Percentiles rank a stretch among this genome's conserved stretches.
Conservation (phyloP, 2,888 invertebrate species). For the Drosophila anceps region DNA sequence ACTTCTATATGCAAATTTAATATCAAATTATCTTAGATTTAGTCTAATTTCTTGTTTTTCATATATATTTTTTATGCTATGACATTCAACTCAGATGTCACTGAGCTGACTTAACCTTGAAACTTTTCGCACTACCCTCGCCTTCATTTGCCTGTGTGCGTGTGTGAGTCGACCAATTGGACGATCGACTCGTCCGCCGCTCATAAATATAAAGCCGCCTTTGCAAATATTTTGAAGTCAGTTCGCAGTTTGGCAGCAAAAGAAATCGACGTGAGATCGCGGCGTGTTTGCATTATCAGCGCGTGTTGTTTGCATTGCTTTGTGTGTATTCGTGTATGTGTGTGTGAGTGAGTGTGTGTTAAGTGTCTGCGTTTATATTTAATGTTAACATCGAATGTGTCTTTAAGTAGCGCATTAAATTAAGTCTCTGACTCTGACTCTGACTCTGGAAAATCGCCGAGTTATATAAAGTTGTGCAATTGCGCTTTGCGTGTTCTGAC, state of each 20-base stretch:
- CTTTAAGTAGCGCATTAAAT: conserved; percentile 30
- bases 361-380: conserved; percentile 21
- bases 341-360: conserved; percentile 11
- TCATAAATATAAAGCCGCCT: conserved; percentile 65
- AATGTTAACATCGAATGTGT: conserved; percentile 33
- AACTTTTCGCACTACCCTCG: conserved; percentile 30
- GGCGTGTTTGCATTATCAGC: conserved; percentile 14
- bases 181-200: conserved; percentile 47
- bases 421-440: conserved; percentile 43
- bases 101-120: background rate
- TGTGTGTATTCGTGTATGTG: conserved; percentile 10
- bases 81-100: background rate
- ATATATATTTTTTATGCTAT: no score
- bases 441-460: conserved; percentile 11
- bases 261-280: conserved; percentile 40
- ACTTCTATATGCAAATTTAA: no score
- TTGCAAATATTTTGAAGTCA: conserved; percentile 43
- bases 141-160: conserved; percentile 9
- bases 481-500: conserved; percentile 39
- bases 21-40: no score
- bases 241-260: conserved; percentile 61
- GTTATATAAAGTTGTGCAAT: conserved; percentile 56
- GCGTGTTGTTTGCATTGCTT: conserved; percentile 26
- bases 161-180: conserved; percentile 39
- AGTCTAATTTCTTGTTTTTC: no score